These are phyloP conservation scores for Triplophysa dalaica DNA, from an alignment of 2,113 vertebrate species.

Conservation along the genomic window DNA sequence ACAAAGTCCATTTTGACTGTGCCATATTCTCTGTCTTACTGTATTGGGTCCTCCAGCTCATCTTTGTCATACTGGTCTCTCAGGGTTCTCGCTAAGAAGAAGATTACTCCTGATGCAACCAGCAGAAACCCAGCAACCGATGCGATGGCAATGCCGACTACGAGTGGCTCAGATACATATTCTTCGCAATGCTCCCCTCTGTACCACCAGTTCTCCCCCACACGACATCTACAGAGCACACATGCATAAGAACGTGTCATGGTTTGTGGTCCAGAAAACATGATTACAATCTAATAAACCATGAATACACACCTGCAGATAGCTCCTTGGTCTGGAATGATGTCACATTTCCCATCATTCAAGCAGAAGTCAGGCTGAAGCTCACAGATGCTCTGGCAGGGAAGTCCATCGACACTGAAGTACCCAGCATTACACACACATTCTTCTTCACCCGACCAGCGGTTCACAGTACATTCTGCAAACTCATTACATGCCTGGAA, in stretches of 20 bases:
- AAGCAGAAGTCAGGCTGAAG: constrained; percentile 85
- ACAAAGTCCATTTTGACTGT: background rate
- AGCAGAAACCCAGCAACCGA: constrained; percentile 85
- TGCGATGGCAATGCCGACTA: constrained; percentile 85
- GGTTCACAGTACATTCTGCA: constrained; percentile 84
- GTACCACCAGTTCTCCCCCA: constrained; percentile 96
- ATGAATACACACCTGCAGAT: constrained; percentile 33
- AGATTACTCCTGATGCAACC: constrained; percentile 79
- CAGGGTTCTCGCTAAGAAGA: constrained; percentile 82
- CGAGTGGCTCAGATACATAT: constrained; percentile 87
- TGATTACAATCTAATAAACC: background rate
- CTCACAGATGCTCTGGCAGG: constrained; percentile 90
- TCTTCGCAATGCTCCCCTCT: constrained; percentile 91
- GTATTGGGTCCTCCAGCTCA: constrained; percentile 74
- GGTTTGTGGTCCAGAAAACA: background rate
- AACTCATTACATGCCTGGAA: constrained; percentile 95
- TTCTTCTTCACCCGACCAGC: constrained; percentile 83
- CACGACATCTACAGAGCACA: constrained; percentile 78
- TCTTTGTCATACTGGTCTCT: constrained; percentile 79
- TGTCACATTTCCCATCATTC: constrained; percentile 92
- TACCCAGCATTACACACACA: constrained; percentile 77
- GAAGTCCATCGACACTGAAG: constrained; percentile 85
- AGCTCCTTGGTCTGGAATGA: constrained; percentile 87
- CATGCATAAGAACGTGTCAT: background rate
- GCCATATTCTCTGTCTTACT: constrained; percentile 72